Evolutionary conservation across 2,797 vertebrate genomes (phyloP).

Genomic region (Rhinogobio ventralis): DNA sequence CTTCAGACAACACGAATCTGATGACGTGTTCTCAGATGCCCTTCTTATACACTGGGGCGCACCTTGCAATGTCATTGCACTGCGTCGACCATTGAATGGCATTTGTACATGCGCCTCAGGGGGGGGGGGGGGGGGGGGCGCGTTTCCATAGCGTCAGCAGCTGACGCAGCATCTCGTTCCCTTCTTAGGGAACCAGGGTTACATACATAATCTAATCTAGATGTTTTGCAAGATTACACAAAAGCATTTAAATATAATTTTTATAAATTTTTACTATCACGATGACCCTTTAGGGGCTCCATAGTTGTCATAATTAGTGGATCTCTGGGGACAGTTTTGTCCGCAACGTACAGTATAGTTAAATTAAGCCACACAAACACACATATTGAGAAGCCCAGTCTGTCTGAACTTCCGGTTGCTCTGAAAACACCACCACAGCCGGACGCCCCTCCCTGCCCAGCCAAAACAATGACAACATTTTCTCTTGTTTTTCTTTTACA

Average conservation of each 20-base stretch:
- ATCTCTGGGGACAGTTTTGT: neutral
- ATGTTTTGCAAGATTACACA: neutral
- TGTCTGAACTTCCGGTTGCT: conserved; percentile 59
- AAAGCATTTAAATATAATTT: neutral
- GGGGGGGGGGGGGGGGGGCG: too few relatives aligned
- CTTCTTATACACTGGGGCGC: too few relatives aligned
- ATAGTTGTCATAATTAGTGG: neutral
- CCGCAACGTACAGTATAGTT: neutral
- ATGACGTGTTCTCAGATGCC: neutral
- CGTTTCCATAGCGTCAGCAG: too few relatives aligned
- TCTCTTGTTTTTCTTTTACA: neutral
- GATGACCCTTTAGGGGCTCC: neutral
- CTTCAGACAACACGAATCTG: neutral
- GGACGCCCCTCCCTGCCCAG: conserved; percentile 65
- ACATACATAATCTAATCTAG: too few relatives aligned
- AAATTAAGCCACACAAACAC: neutral
- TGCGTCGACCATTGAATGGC: too few relatives aligned
- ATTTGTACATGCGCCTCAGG: too few relatives aligned
- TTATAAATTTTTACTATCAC: neutral
- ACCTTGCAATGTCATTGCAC: too few relatives aligned
- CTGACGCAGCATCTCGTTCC: too few relatives aligned
- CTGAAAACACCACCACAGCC: conserved; percentile 69
- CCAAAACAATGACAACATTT: conserved; percentile 56
- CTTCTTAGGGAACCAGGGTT: too few relatives aligned
- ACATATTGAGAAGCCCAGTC: conserved; percentile 8